phyloP scores from a whole-genome alignment of 2,113 vertebrate species.

The Heliornis fulica region DNA sequence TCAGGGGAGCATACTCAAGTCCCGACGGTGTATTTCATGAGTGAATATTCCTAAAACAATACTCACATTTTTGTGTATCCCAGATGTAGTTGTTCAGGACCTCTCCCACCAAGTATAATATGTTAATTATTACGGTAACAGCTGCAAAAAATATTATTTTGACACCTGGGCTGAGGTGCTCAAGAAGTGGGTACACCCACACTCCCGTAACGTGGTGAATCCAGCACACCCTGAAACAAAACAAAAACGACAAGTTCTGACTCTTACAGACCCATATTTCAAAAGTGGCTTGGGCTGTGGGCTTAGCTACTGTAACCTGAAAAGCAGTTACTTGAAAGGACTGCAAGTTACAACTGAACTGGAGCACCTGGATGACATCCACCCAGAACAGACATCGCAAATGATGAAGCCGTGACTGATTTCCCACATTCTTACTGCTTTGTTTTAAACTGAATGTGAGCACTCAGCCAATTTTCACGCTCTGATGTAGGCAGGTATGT shows the following conservation, averaged over 20 bases:
- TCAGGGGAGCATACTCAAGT: not conserved
- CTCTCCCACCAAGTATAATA: slow-evolving; percentile 92
- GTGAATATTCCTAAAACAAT: not conserved
- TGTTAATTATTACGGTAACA: slow-evolving; percentile 77
- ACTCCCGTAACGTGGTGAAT: slow-evolving; percentile 94
- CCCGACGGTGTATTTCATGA: not conserved
- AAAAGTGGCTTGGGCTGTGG: not conserved
- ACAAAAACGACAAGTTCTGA: slow-evolving; percentile 28
- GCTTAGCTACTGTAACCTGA: not conserved
- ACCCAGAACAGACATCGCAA: not conserved
- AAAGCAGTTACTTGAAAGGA: not conserved
- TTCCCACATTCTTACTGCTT: not conserved
- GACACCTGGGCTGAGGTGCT: slow-evolving; percentile 82
- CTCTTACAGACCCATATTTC: not conserved
- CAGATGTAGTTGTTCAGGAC: slow-evolving; percentile 95
- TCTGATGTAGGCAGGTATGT: not conserved
- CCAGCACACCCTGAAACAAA: slow-evolving; percentile 89
- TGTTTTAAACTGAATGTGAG: not conserved
- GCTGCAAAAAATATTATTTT: slow-evolving; percentile 85
- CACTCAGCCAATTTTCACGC: not conserved
- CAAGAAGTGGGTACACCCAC: slow-evolving; percentile 95
- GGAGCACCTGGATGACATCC: not conserved
- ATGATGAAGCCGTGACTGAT: not conserved
- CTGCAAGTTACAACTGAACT: not conserved
- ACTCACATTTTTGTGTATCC: slow-evolving; percentile 87